Conservation (phyloP, 2,888 invertebrate species). For the Serripes groenlandicus region DNA sequence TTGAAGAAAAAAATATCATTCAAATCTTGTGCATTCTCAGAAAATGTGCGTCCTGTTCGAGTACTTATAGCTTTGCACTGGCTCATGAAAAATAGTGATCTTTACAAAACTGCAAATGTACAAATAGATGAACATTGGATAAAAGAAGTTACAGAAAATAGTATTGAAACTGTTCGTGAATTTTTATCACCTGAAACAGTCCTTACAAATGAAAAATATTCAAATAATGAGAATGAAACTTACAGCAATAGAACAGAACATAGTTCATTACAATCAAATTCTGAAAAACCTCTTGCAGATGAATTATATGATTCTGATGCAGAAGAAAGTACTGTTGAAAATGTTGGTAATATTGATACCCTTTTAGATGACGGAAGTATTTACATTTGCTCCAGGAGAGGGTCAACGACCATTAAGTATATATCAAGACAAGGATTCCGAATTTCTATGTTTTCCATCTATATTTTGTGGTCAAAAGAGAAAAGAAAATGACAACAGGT, state of each 20-base stretch:
- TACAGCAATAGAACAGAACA: too few species aligned
- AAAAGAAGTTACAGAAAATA: background rate
- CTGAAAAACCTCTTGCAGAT: background rate
- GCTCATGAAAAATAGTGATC: conserved; percentile 6
- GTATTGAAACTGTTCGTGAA: background rate
- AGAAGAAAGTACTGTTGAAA: conserved; percentile 39
- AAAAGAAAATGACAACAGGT: background rate
- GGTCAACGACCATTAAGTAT: conserved; percentile 44
- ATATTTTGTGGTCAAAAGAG: conserved; percentile 13
- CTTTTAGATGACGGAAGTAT: conserved; percentile 36
- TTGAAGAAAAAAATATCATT: conserved; percentile 55
- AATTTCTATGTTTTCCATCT: conserved; percentile 46
- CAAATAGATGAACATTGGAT: conserved; percentile 17
- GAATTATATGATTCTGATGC: background rate
- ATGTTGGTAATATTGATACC: conserved; percentile 53
- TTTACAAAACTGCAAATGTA: conserved; percentile 1
- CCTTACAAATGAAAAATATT: background rate
- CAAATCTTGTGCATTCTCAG: conserved; percentile 38
- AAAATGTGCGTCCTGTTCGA: conserved; percentile 35
- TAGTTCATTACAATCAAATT: background rate
- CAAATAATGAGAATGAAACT: too few species aligned
- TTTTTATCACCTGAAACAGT: background rate
- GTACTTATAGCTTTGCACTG: conserved; percentile 14
- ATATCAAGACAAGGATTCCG: conserved; percentile 16
- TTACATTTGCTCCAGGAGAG: conserved; percentile 63